Evolutionary conservation across 2,113 vertebrate genomes (phyloP).

Genomic region (Pseudolaguvia tuberculata): DNA sequence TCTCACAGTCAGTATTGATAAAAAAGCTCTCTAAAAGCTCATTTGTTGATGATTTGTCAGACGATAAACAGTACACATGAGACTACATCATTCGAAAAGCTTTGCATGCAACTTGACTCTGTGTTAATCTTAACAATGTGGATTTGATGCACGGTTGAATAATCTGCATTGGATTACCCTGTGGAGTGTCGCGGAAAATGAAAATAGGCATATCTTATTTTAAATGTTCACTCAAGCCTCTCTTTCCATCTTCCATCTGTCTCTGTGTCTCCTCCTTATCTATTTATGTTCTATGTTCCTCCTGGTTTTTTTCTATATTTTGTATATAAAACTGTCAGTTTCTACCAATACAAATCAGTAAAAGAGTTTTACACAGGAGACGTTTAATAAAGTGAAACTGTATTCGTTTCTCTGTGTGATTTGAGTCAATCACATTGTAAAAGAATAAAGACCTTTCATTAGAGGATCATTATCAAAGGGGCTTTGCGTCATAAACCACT

Average conservation of each 20-base stretch:
- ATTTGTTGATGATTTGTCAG: background rate
- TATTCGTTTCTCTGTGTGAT: no score
- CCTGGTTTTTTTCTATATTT: background rate
- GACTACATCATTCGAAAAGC: constrained; percentile 1
- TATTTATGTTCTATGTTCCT: background rate
- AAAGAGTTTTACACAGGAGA: background rate
- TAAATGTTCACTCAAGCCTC: constrained; percentile 3
- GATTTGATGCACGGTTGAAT: background rate
- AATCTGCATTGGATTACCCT: background rate
- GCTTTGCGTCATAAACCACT: background rate
- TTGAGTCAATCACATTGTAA: no score
- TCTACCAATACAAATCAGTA: background rate
- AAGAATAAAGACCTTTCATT: no score
- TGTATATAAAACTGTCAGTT: background rate
- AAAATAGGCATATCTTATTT: constrained; percentile 31
- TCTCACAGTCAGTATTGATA: background rate
- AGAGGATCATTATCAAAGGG: background rate
- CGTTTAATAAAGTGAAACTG: no score
- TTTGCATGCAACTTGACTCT: background rate
- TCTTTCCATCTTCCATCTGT: background rate
- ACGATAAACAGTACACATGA: background rate
- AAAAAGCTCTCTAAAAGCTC: background rate
- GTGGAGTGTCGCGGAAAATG: background rate
- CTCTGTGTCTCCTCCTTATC: background rate
- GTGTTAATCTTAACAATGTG: background rate